These are phyloP conservation scores for Oxyruncus cristatus DNA, from an alignment of 2,113 vertebrate species.

Conservation along the genomic window DNA sequence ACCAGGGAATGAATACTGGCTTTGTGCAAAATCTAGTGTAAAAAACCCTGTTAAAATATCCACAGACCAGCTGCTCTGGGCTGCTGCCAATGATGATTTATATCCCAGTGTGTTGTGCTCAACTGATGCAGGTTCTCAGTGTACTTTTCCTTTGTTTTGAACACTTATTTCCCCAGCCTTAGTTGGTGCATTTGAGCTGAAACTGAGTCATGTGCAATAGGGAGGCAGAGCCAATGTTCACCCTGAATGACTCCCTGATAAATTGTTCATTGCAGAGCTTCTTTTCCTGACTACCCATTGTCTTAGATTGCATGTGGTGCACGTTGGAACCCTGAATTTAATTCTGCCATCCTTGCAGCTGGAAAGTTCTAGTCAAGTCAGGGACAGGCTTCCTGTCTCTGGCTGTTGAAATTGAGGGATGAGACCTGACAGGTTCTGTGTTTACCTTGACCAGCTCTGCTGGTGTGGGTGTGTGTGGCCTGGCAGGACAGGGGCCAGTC, in stretches of 20 bases:
- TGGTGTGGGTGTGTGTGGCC: accelerated
- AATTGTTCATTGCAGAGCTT: neutral
- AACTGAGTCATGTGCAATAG: neutral
- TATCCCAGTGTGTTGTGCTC: neutral
- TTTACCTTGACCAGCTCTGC: neutral
- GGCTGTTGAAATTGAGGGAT: neutral
- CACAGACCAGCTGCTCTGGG: neutral
- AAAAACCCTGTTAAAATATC: neutral
- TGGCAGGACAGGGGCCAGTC: neutral
- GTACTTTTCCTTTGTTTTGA: neutral
- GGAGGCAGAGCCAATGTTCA: neutral
- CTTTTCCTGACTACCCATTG: neutral
- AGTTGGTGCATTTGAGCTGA: neutral
- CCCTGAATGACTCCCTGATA: neutral
- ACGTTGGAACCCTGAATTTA: neutral
- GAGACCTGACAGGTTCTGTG: neutral
- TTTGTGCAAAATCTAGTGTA: neutral
- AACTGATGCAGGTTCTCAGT: accelerated
- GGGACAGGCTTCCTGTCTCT: neutral
- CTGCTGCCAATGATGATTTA: neutral
- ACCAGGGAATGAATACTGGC: neutral
- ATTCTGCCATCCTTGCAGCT: neutral
- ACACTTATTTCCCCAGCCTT: neutral
- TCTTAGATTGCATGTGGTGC: no score
- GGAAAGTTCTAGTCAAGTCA: neutral